Conservation (phyloP, 2,113 vertebrate species). For the Empidonax traillii region DNA sequence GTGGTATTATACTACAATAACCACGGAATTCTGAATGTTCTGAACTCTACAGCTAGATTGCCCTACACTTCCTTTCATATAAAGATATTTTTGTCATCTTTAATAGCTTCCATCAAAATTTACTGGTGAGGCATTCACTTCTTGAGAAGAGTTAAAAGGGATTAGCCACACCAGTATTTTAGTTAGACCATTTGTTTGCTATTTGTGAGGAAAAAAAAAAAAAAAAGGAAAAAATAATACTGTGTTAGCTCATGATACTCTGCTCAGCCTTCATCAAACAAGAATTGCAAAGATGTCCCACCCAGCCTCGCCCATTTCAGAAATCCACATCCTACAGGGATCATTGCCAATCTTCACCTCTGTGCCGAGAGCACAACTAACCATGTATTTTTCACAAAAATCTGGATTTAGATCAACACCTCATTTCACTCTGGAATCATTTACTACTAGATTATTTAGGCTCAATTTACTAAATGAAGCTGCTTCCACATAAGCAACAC, state of each 20-base stretch:
- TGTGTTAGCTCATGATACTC: neutral
- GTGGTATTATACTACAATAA: neutral
- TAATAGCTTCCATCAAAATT: neutral
- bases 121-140: neutral
- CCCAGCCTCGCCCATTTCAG: neutral
- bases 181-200: neutral
- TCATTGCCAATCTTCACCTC: neutral
- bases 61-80: neutral
- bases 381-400: neutral
- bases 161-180: neutral
- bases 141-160: neutral
- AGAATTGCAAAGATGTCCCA: neutral
- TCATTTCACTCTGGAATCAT: neutral
- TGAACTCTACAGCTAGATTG: neutral
- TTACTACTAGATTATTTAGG: neutral
- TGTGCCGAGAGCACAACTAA: neutral
- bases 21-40: neutral
- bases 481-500: neutral
- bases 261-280: slow-evolving; percentile 10
- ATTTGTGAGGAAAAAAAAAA: neutral
- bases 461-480: neutral
- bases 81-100: neutral
- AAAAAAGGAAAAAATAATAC: neutral
- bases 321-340: neutral
- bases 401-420: neutral